A percentile compares a stretch with the other conserved stretches of the same genome.
Conservation (phyloP, 2,888 invertebrate genomes). For the Cynaeus angustus region DNA sequence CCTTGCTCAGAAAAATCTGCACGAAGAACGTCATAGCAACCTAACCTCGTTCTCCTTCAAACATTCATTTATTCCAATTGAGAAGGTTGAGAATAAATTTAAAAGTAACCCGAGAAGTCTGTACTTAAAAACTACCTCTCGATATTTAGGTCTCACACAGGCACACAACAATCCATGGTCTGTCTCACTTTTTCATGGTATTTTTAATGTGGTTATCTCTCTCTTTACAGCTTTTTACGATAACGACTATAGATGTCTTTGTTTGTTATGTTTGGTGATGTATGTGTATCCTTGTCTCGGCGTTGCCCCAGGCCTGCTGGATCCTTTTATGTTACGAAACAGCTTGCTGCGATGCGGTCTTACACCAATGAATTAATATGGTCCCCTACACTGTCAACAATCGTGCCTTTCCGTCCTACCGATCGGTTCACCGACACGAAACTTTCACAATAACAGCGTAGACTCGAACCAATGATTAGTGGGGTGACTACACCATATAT, state of each 20-base stretch:
- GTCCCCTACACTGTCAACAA: slow-evolving; percentile 60
- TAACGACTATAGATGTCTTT: slow-evolving; percentile 28
- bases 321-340: slow-evolving; percentile 62
- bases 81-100: slow-evolving; percentile 52
- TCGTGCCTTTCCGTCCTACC: slow-evolving; percentile 14
- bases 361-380: slow-evolving; percentile 66
- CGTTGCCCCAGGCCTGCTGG: slow-evolving; percentile 60
- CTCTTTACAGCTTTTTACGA: slow-evolving; percentile 16
- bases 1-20: slow-evolving; percentile 20
- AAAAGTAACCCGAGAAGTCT: slow-evolving; percentile 53
- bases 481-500: slow-evolving; percentile 59
- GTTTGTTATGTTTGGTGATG: not conserved
- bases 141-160: slow-evolving; percentile 42
- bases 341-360: slow-evolving; percentile 63
- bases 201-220: slow-evolving; percentile 1
- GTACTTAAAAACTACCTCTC: slow-evolving; percentile 51
- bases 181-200: slow-evolving; percentile 17
- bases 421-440: not conserved
- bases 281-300: slow-evolving; percentile 45
- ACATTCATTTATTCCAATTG: slow-evolving; percentile 50
- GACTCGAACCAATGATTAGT: slow-evolving; percentile 63
- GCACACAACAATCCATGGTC: slow-evolving; percentile 27
- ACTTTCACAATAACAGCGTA: slow-evolving; percentile 57
- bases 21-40: slow-evolving; percentile 15
- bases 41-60: slow-evolving; percentile 46